Base-by-base conservation (phyloP, 2,113 vertebrate genomes). In the Eulemur rufifrons region DNA sequence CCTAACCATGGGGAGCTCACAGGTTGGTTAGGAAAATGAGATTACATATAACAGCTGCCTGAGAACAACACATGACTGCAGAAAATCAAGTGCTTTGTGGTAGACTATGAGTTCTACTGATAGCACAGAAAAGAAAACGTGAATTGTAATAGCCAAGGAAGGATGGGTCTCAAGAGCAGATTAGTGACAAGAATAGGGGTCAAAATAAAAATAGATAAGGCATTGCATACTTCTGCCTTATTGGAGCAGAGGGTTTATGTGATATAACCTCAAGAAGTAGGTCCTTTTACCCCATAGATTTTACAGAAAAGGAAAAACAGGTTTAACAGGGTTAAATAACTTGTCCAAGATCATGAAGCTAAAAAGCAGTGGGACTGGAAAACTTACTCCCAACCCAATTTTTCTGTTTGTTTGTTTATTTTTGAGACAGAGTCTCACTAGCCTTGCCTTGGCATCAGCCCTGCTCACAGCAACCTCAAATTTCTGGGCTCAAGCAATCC, bases 381-480 rank as follows among this genome's bases (percentile, higher is more conserved):
- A 88, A 95, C 25, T 45, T 89, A 84, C 50, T 59, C 76, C 74
- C 86, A 93, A 87, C 12, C 25, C 64, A 81, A 34, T 85, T 94
- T 95, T 82, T 93, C 21, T 71, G 23, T 42, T 47, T 54, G 18
- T 54, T 54, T 54, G 18, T 18, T 52, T 39, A 39, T 54, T 54
- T 54, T 54, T 45, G 27, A 74, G 71, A 29, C 25, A 45, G 7
- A 17, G 42, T 74, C 42, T 74, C n/a, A 71, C 37, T 71, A 42
- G 42, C 42, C 42, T 42, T 73, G 71, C 71, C 7, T 20, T 73
- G 71, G 21, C 39, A 45, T 42, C 6, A 45, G 42, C 71, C 42
- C 25, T 21, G 68, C 12, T 42, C 39, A 73, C 23, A 5, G 21
- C 39, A 73, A 27, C 71, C 39, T 73, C 23, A 23, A 45, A 13